phyloP scores from a whole-genome alignment of 1,140 invertebrate species.

The Saccostrea echinata region DNA sequence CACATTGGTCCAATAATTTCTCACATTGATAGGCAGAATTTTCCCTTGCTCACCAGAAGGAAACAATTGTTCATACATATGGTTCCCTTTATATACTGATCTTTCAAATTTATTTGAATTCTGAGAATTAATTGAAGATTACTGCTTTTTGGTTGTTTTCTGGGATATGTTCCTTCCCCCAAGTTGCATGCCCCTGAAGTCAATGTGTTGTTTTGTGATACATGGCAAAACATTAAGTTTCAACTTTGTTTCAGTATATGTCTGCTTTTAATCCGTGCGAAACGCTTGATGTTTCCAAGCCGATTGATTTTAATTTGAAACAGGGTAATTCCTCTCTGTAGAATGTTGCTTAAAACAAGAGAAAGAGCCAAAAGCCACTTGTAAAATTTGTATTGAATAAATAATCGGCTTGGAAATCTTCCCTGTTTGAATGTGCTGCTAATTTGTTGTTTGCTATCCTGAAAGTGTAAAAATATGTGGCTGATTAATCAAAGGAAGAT shows the following conservation, averaged over 20 bases:
- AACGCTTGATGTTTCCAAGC: conserved; percentile 31
- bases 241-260: background rate
- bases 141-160: conserved; percentile 11
- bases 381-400: conserved; percentile 35
- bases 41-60: conserved; percentile 30
- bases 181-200: conserved; percentile 16
- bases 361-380: conserved; percentile 7
- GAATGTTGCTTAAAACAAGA: conserved; percentile 33
- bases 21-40: conserved; percentile 13
- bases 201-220: conserved; percentile 25
- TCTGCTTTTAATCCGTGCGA: conserved; percentile 19
- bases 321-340: conserved; percentile 6
- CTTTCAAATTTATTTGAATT: conserved; percentile 34
- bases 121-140: conserved; percentile 1
- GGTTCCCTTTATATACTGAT: conserved; percentile 2
- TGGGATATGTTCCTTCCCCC: background rate
- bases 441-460: conserved; percentile 17
- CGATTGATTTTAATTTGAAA: conserved; percentile 36
- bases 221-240: conserved; percentile 6
- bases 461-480: conserved; percentile 25
- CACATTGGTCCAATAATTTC: conserved; percentile 29
- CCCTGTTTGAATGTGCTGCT: background rate
- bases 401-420: conserved; percentile 38
- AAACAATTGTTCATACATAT: background rate
- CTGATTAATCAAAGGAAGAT: conserved; percentile 27